Evolutionary conservation across 23 tunicate genomes (phyloP).

Genomic region (Botrylloides violaceus): DNA sequence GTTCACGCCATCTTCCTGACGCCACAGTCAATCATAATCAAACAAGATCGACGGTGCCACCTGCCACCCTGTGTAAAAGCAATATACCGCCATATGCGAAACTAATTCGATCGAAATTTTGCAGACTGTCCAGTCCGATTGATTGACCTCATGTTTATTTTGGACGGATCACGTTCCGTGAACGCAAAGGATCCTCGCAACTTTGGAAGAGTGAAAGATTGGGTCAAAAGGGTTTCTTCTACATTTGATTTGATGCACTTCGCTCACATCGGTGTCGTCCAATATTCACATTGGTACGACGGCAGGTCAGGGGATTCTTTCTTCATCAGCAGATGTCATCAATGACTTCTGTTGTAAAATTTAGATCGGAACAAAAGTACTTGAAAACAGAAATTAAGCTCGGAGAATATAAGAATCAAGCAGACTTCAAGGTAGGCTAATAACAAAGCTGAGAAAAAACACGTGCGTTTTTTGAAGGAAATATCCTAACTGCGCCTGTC

Average conservation of each 20-base stretch:
- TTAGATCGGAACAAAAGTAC: slow-evolving; percentile 28
- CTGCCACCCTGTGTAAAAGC: no score
- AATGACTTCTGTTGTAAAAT: neutral
- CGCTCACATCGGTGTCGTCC: slow-evolving; percentile 60
- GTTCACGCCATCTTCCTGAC: no score
- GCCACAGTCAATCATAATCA: neutral
- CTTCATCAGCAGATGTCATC: neutral
- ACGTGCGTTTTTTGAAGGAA: no score
- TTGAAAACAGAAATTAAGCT: slow-evolving; percentile 46
- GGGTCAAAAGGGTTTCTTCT: slow-evolving; percentile 60
- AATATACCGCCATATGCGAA: no score
- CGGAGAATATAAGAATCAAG: slow-evolving; percentile 39
- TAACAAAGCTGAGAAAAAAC: no score
- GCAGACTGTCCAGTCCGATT: slow-evolving; percentile 52
- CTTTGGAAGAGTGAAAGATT: slow-evolving; percentile 59
- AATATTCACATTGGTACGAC: slow-evolving; percentile 58
- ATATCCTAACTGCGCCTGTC: no score
- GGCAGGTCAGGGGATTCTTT: slow-evolving; percentile 17
- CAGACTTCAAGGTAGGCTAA: slow-evolving; percentile 43
- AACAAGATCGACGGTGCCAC: no score
- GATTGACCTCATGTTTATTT: slow-evolving; percentile 54
- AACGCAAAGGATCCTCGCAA: slow-evolving; percentile 33
- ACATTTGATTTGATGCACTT: slow-evolving; percentile 33
- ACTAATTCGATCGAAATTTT: no score
- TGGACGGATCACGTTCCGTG: slow-evolving; percentile 91